Conservation (phyloP, 2,797 vertebrate genomes). For the Coendou prehensilis region DNA sequence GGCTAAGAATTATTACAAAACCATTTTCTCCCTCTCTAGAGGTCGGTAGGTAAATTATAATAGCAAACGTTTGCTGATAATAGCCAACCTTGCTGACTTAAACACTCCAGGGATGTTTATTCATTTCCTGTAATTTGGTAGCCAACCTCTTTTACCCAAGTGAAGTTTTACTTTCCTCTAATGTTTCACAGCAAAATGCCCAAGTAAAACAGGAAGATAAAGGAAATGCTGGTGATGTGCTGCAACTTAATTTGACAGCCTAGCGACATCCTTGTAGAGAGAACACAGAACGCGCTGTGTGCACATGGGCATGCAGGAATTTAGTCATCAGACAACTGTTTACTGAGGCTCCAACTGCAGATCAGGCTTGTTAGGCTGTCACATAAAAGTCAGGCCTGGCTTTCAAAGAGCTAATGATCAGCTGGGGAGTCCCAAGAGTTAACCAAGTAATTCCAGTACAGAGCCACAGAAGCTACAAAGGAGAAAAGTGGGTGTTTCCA, state of each 20-base stretch:
- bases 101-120: conserved; percentile 33
- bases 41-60: conserved; percentile 61
- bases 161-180: conserved; percentile 64
- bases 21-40: conserved; percentile 67
- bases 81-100: conserved; percentile 15
- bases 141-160: conserved; percentile 61
- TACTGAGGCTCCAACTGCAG: neutral
- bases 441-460: neutral
- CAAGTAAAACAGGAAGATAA: conserved; percentile 26
- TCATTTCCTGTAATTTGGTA: conserved; percentile 70
- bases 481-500: neutral
- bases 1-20: conserved; percentile 65
- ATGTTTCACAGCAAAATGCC: conserved; percentile 52
- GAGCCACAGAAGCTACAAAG: neutral
- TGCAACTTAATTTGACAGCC: neutral
- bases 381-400: neutral
- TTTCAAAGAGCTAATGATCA: neutral
- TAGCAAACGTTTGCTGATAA: conserved; percentile 35
- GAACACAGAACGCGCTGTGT: fast-evolving
- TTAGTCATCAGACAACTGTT: neutral
- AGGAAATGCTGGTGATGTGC: neutral
- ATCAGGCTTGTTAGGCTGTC: neutral
- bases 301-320: fast-evolving
- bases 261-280: neutral
- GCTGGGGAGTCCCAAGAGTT: neutral